A percentile compares a stretch with the other conserved stretches of the same genome.
phyloP scores from a whole-genome alignment of 2,113 vertebrate genomes.

The Dolichotis patagonum region DNA sequence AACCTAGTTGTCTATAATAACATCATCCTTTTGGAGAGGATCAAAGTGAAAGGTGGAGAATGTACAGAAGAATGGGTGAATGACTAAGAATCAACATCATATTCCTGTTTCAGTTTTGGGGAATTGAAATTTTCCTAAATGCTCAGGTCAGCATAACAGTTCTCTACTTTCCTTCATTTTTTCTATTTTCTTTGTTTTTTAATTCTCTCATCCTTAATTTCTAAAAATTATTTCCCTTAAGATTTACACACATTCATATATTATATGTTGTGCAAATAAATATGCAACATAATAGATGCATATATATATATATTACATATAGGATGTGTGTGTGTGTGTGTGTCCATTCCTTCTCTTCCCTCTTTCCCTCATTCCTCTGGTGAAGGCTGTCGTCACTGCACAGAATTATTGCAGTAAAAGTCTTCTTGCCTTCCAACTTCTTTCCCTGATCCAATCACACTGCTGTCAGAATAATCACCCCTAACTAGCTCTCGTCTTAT shows the following conservation, averaged over 20 bases:
- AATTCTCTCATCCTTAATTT: neutral
- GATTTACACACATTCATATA: neutral
- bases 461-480: neutral
- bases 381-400: neutral
- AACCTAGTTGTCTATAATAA: neutral
- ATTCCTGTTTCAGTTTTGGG: neutral
- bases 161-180: neutral
- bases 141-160: neutral
- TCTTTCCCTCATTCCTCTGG: neutral
- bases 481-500: neutral
- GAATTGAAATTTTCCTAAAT: neutral
- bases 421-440: neutral
- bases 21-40: neutral
- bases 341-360: neutral
- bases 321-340: too few relatives aligned
- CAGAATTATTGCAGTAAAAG: neutral
- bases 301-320: too few relatives aligned
- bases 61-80: neutral
- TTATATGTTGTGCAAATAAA: neutral
- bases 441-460: neutral
- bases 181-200: neutral
- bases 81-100: neutral
- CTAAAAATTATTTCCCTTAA: neutral
- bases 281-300: too few relatives aligned
- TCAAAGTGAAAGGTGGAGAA: neutral